Evolutionary conservation across 2,113 vertebrate species (phyloP), one percentile per base, ranked within the genome.

Genomic region (Hippocampus abdominalis): DNA sequence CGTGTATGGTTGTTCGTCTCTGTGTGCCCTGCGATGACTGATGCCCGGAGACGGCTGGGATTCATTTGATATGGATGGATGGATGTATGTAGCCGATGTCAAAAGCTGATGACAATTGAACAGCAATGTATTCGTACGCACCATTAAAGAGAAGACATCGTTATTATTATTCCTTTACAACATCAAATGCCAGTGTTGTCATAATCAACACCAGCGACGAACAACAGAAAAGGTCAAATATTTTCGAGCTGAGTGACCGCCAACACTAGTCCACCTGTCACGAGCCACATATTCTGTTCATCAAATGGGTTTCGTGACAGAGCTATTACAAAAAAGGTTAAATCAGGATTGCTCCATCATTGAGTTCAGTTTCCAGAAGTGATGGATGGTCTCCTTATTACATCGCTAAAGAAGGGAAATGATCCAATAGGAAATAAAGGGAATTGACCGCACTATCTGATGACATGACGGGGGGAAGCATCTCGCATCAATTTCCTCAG

Each of bases 401-500:
- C 44, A 0, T 13, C 15, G 51, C 54, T 51, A 62, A 54, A 44
- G 40, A 70, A 66, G 27, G 15, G 8, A 63, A 69, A 12, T 64
- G 29, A 80, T 56, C 65, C 57, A 76, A 78, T 66, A 53, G 20
- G 32, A 46, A 1, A 11, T 27, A 64, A 76, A 81, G 64, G 54
- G 61, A 59, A 48, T 53, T 48, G 59, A 73, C 46, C 51, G 27
- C 63, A 62, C 18, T 60, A 72, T 78, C 40, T 60, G 69, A 49
- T 74, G 67, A 62, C 20, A 42, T 40, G 51, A 68, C 69, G 46
- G 29, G 8, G 59, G 25, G 51, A 20, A 44, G 32, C 72, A 78
- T 64, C 27, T 66, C 62, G 69, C 75, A 80, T 72, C 61, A 42
- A 21, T 63, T 81, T 86, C 78, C 78, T 78, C 72, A 29, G 18